Base-by-base conservation (phyloP, 2,797 vertebrate species). In the Cynodonichthys magdalenae region DNA sequence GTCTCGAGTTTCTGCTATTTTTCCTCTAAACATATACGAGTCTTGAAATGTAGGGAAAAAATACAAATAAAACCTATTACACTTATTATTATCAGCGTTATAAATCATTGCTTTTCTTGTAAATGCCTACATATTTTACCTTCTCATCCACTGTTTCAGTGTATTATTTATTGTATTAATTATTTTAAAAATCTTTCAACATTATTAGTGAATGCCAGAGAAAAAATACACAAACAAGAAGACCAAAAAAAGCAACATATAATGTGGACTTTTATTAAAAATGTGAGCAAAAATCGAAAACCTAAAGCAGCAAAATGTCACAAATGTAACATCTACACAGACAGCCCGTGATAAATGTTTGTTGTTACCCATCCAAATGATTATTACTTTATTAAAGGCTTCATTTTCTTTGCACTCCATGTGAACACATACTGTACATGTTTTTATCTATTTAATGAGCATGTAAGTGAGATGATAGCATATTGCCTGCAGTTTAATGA, bases 281-380 rank as follows among this genome's bases (percentile, higher is more conserved):
- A 14, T 39, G 2, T 39, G 11, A 39, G 12, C 10, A 4, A 24
- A 29, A 54, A 60, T 27, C 34, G 18, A 71, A 64, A 77, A 50
- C 39, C 60, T 29, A 53, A 68, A 54, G 56, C 59, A 51, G 41
- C n/a, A 71, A 71, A 73, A 74, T 80, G 67, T 77, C 60, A 53
- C 44, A 77, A 72, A 64, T 34, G 69, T 57, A 36, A 48, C 64
- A 49, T 42, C 48, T 57, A 18, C 69, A 65, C 58, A 60, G 17
- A 69, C 24, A 68, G 36, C 11, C 4, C 3, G 12, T 39, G 44
- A 27, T 56, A 44, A 52, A 46, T 66, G 18, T 34, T 39, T 39
- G 11, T 39, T 39, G 36, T 3, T 0, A 39, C 11, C 36, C 36
- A 39, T 77, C n/a, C 53, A 67, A 72, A 57, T 45, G 9, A 34